Conservation (phyloP, 1,140 invertebrate genomes). For the Octopus bimaculoides region DNA sequence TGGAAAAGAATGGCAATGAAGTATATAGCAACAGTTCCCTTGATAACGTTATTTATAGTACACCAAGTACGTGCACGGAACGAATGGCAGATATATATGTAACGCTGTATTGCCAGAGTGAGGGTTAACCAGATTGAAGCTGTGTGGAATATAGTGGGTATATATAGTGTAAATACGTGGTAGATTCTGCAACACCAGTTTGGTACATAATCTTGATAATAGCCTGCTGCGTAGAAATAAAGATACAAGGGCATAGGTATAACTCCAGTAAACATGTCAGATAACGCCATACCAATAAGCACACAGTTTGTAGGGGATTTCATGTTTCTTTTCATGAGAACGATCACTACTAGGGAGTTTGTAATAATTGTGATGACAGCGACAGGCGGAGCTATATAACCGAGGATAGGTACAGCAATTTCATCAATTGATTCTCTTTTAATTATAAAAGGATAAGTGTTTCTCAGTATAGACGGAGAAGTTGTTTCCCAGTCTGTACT, state of each 20-base stretch:
- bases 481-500: too few species aligned
- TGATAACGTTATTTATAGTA: conserved; percentile 78
- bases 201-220: conserved; percentile 65
- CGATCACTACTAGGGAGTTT: conserved; percentile 82
- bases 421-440: conserved; percentile 9
- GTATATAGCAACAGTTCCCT: conserved; percentile 73
- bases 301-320: conserved; percentile 70
- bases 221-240: conserved; percentile 87
- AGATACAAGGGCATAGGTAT: conserved; percentile 83
- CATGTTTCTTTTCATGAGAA: conserved; percentile 66
- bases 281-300: conserved; percentile 81
- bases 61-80: conserved; percentile 81
- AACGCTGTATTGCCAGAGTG: conserved; percentile 78
- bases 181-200: conserved; percentile 70
- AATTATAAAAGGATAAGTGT: too few species aligned
- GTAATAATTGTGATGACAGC: conserved; percentile 84
- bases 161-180: conserved; percentile 55
- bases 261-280: conserved; percentile 87
- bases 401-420: conserved; percentile 42
- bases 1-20: conserved; percentile 76
- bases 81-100: conserved; percentile 89
- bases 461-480: too few species aligned
- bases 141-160: conserved; percentile 87
- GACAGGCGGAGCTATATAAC: conserved; percentile 78
- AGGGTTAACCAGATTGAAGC: conserved; percentile 86